Base-by-base conservation (phyloP, 2,888 invertebrate species). In the Laothoe populi region DNA sequence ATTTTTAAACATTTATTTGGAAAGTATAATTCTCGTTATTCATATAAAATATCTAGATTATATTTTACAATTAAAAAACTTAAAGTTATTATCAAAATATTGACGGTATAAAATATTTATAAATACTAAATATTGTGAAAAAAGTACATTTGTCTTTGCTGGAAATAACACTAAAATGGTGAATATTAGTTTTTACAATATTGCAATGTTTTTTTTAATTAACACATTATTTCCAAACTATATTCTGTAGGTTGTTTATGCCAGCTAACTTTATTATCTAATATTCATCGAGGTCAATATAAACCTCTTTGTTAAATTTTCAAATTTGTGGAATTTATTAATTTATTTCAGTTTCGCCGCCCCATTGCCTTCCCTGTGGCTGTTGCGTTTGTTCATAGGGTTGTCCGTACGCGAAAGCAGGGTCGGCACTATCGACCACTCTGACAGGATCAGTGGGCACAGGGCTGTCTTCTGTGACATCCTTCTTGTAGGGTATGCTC, bases 401-500 rank as follows among this genome's bases (percentile, higher is more conserved):
- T 4, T 73, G 73, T 1, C 78, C 79, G 63, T 88, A 88, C 0
- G 78, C 75, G 59, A 76, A 87, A 0, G 71, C 75, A 1, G 73
- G 73, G 2, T 75, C 70, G n/a, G 66, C 66, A 40, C 72, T 79
- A 59, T 86, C 86, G 0, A 71, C 76, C 0, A 87, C 82, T 60
- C 84, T 82, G 1, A 90, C 79, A 0, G 84, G 78, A 0, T 90
- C 90, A 0, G 86, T 82, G 0, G 90, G 90, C 49, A 85, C 81
- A 0, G 92, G 92, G 42, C 84, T 88, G 63, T 91, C 91, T 67
- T 90, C 90, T 0, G 79, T 72, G 0, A 81, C 68, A 62, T 90
- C 91, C 66, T 92, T 92, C 78, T 92, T 93, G 81, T 92, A 93
- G 0, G 92, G 92, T 49, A 93, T 86, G 68, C 92, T 92, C 3